Percentiles rank a stretch among this genome's conserved stretches.
Conservation (phyloP, 2,888 invertebrate species). For the Microdon myrmicae region DNA sequence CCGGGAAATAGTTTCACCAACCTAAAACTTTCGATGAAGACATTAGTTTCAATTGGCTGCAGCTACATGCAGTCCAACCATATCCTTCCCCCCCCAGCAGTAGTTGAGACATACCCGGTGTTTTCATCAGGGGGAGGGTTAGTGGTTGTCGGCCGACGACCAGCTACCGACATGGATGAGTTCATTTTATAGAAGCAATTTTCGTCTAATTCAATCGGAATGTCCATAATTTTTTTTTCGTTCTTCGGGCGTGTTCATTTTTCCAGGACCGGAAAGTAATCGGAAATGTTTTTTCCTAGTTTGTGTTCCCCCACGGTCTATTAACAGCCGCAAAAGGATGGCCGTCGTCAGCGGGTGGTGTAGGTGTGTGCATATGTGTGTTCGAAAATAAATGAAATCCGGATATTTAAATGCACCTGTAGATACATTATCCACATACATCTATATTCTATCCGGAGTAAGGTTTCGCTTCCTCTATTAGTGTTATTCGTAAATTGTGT, state of each 20-base stretch:
- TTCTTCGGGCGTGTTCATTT: constrained; percentile 11
- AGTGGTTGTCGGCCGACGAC: no score
- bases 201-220: constrained; percentile 52
- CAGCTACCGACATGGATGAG: constrained; percentile 28
- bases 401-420: constrained; percentile 21
- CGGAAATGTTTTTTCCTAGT: constrained; percentile 25
- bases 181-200: constrained; percentile 42
- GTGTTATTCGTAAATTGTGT: no score
- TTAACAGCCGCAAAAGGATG: constrained; percentile 38
- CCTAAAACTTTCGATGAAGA: constrained; percentile 33
- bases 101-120: no score
- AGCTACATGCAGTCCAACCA: constrained; percentile 26
- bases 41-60: constrained; percentile 45
- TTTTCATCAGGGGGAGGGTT: no score
- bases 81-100: no score
- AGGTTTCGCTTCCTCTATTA: constrained; percentile 1
- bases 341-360: constrained; percentile 2
- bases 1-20: no score
- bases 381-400: constrained; percentile 8
- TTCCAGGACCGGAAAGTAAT: constrained; percentile 9
- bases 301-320: constrained; percentile 29
- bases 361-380: background rate
- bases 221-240: constrained; percentile 21
- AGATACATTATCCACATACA: constrained; percentile 7
- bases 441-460: background rate